A percentile compares a stretch with the other conserved stretches of the same genome.
phyloP scores from a whole-genome alignment of 2,888 invertebrate genomes.

The Gerris lacustris region DNA sequence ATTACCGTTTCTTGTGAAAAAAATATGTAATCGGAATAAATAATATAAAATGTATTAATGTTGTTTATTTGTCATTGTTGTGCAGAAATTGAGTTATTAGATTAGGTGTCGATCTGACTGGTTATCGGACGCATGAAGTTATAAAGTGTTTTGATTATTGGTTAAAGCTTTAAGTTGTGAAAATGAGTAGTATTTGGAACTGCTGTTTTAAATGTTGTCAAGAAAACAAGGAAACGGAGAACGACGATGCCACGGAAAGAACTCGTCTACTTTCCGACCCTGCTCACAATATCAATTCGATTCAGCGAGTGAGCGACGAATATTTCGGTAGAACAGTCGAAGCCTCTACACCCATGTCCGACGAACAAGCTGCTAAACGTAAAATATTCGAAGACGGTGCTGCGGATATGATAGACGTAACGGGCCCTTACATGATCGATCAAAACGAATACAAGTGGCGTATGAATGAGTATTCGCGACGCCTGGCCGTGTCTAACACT shows the following conservation, averaged over 20 bases:
- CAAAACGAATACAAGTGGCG: neutral
- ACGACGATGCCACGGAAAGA: neutral
- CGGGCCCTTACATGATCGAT: neutral
- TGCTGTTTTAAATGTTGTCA: neutral
- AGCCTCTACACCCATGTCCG: neutral
- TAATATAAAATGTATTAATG: too few relatives aligned
- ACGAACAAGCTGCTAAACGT: neutral
- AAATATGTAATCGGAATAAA: too few relatives aligned
- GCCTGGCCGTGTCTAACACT: neutral
- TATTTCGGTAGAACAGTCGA: neutral
- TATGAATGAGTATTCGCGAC: neutral
- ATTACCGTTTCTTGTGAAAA: too few relatives aligned
- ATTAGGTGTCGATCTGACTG: too few relatives aligned
- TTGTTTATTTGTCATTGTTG: too few relatives aligned
- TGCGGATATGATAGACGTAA: neutral
- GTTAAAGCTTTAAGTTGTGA: neutral
- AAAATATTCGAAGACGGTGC: neutral
- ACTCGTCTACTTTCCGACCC: neutral
- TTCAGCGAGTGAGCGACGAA: neutral
- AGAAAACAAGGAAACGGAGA: neutral
- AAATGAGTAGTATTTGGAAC: constrained; percentile 3
- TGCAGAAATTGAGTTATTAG: too few relatives aligned
- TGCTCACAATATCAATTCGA: neutral
- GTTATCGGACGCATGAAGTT: too few relatives aligned
- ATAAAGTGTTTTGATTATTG: too few relatives aligned